phyloP scores from a whole-genome alignment of 2,888 invertebrate species.

The Masnerella sp. region DNA sequence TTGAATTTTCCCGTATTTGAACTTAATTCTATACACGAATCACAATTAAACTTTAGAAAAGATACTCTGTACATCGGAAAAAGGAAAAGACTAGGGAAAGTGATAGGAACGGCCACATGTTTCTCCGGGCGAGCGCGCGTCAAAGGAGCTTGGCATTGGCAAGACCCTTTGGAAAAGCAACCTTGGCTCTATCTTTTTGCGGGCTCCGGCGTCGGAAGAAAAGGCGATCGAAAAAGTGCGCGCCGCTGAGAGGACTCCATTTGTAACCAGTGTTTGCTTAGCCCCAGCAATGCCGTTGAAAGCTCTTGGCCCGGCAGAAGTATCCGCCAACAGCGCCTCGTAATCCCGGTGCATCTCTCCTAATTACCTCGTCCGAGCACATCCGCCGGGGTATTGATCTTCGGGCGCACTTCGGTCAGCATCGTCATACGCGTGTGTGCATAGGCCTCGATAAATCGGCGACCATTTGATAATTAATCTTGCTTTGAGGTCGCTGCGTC shows the following conservation, averaged over 20 bases:
- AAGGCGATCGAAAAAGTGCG: conserved; percentile 50
- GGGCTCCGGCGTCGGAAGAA: conserved; percentile 20
- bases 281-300: conserved; percentile 65
- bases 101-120: too few species aligned
- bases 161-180: conserved; percentile 25
- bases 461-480: conserved; percentile 33
- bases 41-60: too few species aligned
- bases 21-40: too few species aligned
- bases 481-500: conserved; percentile 15
- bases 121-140: too few species aligned
- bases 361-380: conserved; percentile 67
- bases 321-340: conserved; percentile 51
- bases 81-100: too few species aligned
- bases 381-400: conserved; percentile 66
- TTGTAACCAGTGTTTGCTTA: conserved; percentile 71
- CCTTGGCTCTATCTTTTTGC: conserved; percentile 31
- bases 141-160: background rate
- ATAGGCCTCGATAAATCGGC: conserved; percentile 14
- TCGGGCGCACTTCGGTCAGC: conserved; percentile 52
- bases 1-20: too few species aligned
- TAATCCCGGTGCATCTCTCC: conserved; percentile 64
- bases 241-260: conserved; percentile 63
- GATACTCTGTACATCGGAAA: too few species aligned
- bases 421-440: conserved; percentile 33
- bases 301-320: conserved; percentile 68